Conservation (phyloP, 2,113 vertebrate genomes). For the Chaetodon trifascialis region DNA sequence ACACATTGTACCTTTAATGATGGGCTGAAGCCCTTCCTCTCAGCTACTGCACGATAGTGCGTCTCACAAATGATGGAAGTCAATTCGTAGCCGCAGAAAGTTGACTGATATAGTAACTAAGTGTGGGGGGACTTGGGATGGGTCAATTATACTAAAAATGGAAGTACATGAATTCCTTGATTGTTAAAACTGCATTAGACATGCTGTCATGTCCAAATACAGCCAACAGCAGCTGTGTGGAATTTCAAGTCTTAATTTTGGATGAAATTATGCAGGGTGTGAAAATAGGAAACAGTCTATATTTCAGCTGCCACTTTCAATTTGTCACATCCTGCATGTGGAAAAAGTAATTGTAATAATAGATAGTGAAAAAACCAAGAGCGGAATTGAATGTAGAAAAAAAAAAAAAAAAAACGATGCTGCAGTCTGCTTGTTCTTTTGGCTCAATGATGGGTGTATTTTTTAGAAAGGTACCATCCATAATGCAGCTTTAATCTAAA, state of each 20-base stretch:
- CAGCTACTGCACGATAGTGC: not conserved
- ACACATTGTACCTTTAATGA: not conserved
- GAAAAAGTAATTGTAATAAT: not conserved
- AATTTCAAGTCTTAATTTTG: not conserved
- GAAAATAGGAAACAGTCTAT: not conserved
- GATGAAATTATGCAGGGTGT: not conserved
- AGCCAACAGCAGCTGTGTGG: not conserved
- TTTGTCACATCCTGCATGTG: constrained; percentile 1
- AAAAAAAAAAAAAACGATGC: not conserved
- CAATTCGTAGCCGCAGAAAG: not conserved
- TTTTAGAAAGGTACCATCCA: not conserved
- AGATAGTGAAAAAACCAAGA: not conserved
- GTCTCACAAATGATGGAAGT: not conserved
- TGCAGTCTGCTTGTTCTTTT: not conserved
- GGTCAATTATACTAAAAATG: not conserved
- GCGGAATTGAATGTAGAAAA: not conserved
- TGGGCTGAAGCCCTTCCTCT: not conserved
- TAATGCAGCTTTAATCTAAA: constrained; percentile 8
- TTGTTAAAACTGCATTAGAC: not conserved
- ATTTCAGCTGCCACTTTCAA: not conserved
- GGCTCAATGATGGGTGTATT: not conserved
- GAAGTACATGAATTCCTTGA: not conserved
- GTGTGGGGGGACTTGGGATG: not conserved
- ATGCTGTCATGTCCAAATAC: not conserved
- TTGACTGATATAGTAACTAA: not conserved